Base-by-base conservation (phyloP, 2,113 vertebrate genomes). In the Oenanthe melanoleuca region DNA sequence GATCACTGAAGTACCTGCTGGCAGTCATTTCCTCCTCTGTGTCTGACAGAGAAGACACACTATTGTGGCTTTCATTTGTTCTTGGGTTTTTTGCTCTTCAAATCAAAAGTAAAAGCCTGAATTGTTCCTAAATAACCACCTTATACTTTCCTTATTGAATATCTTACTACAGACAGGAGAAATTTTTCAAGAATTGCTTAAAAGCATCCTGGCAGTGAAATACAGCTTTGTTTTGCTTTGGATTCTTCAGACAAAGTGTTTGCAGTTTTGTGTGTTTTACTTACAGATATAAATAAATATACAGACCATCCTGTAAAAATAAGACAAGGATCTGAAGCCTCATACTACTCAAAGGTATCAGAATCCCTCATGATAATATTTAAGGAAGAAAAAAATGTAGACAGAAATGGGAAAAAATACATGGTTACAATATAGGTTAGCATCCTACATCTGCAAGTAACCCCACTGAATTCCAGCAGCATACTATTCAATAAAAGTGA, bases 181-280 rank as follows among this genome's bases (percentile, higher is more conserved):
- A 85, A 65, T 37, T 74, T 53, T 70, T 84, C 56, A 92, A 60
- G 26, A 96, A 93, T 55, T 92, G 33, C 57, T 88, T 92, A 93
- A 94, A 96, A 93, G 81, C 90, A 83, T 72, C 34, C 37, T 89
- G 89, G n/a, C 47, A 55, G 71, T 67, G 40, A 96, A 93, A 95
- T 82, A 88, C 7, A 73, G 40, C 52, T 93, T 78, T 85, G 34
- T 78, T 94, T 94, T 66, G 26, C 38, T 77, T 56, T 26, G 14
- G 33, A 40, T 69, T 70, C 64, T 59, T 70, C n/a, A 84, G 65
- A n/a, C 7, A 82, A 86, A 86, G 19, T 31, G 49, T 72, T 66
- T 63, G 16, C 44, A 77, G 59, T 60, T 80, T 47, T 70, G 20
- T 55, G 19, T 44, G 26, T 66, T 84, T 78, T 56, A 42, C 22